Evolutionary conservation across 2,797 vertebrate species (phyloP).

Genomic region (Gymnoscopelus braueri): DNA sequence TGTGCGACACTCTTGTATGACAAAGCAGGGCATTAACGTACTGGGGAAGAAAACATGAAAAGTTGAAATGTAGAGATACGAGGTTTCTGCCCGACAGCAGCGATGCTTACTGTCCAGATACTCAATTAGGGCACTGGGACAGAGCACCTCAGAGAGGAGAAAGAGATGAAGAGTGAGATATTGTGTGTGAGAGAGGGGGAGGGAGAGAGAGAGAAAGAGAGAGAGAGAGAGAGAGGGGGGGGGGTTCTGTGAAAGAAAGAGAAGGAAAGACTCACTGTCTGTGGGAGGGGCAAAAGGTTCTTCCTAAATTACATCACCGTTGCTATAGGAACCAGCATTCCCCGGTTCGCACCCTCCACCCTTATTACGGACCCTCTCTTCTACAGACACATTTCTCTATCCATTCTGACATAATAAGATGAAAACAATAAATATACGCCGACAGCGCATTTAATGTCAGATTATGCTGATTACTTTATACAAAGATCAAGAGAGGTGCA

Average conservation of each 20-base stretch:
- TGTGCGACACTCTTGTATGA: too few relatives aligned
- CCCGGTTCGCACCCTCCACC: not conserved
- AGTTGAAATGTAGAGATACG: too few relatives aligned
- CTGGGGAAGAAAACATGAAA: too few relatives aligned
- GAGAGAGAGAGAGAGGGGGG: not conserved
- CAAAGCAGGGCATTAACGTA: too few relatives aligned
- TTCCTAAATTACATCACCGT: conserved; percentile 45
- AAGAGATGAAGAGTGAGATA: not conserved
- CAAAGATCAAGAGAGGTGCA: too few relatives aligned
- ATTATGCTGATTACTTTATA: too few relatives aligned
- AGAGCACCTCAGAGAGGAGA: conserved; percentile 41
- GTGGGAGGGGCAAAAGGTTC: conserved; percentile 7
- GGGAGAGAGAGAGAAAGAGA: conserved; percentile 20
- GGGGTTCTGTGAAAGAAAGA: conserved; percentile 5
- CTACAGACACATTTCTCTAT: not conserved
- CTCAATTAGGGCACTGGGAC: conserved; percentile 64
- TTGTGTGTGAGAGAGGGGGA: not conserved
- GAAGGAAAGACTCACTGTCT: conserved; percentile 5
- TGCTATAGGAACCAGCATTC: conserved; percentile 49
- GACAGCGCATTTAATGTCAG: too few relatives aligned
- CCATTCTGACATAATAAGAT: too few relatives aligned
- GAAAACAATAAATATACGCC: too few relatives aligned
- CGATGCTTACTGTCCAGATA: conserved; percentile 58
- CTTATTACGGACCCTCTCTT: not conserved
- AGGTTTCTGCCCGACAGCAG: too few relatives aligned